phyloP scores from a whole-genome alignment of 2,797 vertebrate genomes.

The Muraenolepis orangiensis region DNA sequence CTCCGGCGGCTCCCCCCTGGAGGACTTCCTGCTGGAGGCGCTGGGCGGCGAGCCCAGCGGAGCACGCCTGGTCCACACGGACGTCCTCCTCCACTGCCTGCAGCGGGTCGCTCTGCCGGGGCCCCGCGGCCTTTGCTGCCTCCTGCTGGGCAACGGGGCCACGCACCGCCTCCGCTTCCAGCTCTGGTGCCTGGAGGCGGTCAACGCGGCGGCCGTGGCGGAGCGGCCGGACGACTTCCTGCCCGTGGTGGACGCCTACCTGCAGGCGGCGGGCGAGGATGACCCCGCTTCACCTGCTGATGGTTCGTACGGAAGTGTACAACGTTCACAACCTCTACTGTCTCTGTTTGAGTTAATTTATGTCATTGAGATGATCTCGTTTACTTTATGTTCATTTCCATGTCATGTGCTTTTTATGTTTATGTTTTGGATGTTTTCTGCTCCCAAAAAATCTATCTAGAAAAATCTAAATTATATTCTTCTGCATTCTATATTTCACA shows the following conservation, averaged over 20 bases:
- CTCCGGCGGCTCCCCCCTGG: constrained; percentile 71
- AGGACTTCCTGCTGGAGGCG: constrained; percentile 73
- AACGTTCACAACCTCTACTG: background rate
- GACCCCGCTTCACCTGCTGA: constrained; percentile 64
- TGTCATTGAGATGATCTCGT: background rate
- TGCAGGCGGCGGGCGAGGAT: constrained; percentile 56
- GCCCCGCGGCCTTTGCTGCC: constrained; percentile 52
- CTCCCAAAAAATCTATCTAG: background rate
- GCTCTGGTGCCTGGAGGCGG: constrained; percentile 79
- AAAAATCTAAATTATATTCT: too few species aligned
- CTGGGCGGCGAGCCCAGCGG: constrained; percentile 74
- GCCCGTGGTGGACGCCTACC: constrained; percentile 74
- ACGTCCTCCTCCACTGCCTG: constrained; percentile 81
- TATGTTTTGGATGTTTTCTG: background rate
- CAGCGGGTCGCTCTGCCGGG: constrained; percentile 50
- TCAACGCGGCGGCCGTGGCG: constrained; percentile 54
- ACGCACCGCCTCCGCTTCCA: constrained; percentile 85
- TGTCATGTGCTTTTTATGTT: background rate
- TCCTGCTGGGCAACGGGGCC: constrained; percentile 77
- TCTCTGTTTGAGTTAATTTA: background rate
- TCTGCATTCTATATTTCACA: too few species aligned
- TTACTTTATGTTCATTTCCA: background rate
- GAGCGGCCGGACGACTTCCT: constrained; percentile 67
- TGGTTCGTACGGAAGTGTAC: constrained; percentile 64
- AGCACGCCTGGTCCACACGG: constrained; percentile 62